Evolutionary conservation across 2,113 vertebrate species (phyloP).

Genomic region (Amblyornis subalaris): DNA sequence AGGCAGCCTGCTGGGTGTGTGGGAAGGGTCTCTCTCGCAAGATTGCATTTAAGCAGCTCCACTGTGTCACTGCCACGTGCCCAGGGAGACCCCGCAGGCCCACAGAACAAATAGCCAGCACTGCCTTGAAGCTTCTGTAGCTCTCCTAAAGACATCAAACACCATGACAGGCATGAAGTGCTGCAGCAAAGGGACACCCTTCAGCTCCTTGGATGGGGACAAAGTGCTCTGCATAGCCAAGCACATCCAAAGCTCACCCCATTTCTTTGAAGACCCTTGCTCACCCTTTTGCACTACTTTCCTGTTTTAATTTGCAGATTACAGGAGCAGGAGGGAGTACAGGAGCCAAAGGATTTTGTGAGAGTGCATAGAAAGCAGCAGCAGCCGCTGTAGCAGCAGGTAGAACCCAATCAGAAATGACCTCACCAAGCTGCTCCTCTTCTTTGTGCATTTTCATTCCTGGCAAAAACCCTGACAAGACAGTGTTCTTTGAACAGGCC

Average conservation of each 20-base stretch:
- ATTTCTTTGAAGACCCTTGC: not conserved
- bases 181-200: not conserved
- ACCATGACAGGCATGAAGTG: not conserved
- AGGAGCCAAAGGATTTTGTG: slow-evolving; percentile 14
- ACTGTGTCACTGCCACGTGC: rapidly evolving
- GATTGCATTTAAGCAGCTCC: not conserved
- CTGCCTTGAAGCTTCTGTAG: not conserved
- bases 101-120: not conserved
- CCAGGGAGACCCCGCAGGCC: not conserved
- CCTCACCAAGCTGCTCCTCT: slow-evolving; percentile 3
- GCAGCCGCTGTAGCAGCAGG: not conserved
- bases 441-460: not conserved
- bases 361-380: not conserved
- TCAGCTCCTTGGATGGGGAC: not conserved
- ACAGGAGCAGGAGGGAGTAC: not conserved
- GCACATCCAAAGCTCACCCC: not conserved
- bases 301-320: not conserved
- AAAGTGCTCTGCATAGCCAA: not conserved
- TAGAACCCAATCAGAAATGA: slow-evolving; percentile 10
- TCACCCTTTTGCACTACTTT: not conserved
- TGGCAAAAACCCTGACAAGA: slow-evolving; percentile 1
- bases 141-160: not conserved
- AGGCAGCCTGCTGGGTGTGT: not conserved
- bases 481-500: not conserved
- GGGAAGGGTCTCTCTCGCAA: not conserved